Percentiles rank a stretch among this genome's conserved stretches.
Conservation (phyloP, 2,113 vertebrate species). For the Cygnus buccinator region DNA sequence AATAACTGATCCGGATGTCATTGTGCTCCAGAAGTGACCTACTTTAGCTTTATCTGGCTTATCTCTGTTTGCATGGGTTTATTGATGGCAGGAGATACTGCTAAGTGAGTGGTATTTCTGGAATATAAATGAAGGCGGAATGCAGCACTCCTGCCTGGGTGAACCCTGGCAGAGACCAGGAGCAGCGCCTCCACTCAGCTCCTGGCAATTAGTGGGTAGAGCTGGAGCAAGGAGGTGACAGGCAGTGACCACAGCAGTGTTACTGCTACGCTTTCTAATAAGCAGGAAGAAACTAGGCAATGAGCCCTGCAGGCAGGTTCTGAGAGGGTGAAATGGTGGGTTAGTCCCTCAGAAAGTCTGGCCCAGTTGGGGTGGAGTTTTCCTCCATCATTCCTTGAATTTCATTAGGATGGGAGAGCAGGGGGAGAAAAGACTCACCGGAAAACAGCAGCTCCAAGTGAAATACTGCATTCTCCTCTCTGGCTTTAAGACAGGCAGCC, state of each 20-base stretch:
- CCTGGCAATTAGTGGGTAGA: conserved; percentile 10
- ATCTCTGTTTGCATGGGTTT: conserved; percentile 66
- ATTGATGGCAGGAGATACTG: conserved; percentile 66
- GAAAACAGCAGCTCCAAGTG: not conserved
- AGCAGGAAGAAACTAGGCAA: not conserved
- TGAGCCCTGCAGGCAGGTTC: not conserved
- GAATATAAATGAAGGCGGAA: conserved; percentile 59
- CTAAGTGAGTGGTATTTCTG: conserved; percentile 49
- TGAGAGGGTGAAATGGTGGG: not conserved
- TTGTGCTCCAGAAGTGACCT: conserved; percentile 60
- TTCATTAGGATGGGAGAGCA: not conserved
- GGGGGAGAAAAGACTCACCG: accelerated
- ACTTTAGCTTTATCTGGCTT: conserved; percentile 61
- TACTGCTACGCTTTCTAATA: not conserved
- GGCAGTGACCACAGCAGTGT: not conserved
- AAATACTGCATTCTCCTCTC: not conserved
- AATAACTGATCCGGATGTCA: conserved; percentile 23
- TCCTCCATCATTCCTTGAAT: not conserved
- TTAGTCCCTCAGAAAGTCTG: not conserved
- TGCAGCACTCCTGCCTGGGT: not conserved
- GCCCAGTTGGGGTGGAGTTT: not conserved
- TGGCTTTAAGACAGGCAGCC: not conserved
- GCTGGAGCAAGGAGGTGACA: not conserved
- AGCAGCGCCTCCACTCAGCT: not conserved
- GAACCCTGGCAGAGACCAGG: not conserved